Evolutionary conservation across 2,113 vertebrate genomes (phyloP).

Genomic region (Pedetes capensis): DNA sequence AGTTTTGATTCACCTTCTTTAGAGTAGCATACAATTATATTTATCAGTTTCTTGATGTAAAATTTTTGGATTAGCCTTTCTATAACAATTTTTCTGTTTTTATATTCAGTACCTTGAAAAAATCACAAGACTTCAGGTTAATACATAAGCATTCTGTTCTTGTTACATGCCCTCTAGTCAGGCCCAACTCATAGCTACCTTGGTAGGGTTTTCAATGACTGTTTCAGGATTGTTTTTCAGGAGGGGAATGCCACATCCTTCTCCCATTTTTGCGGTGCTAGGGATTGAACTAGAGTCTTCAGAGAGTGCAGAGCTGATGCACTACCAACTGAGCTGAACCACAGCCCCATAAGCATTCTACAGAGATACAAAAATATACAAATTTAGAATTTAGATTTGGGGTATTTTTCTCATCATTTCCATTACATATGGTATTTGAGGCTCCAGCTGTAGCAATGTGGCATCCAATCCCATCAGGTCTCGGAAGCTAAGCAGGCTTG

Average conservation of each 20-base stretch:
- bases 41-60: conserved; percentile 28
- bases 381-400: background rate
- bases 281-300: too few relatives aligned
- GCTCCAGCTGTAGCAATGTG: too few relatives aligned
- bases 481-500: too few relatives aligned
- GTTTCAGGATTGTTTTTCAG: too few relatives aligned
- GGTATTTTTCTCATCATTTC: background rate
- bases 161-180: too few relatives aligned
- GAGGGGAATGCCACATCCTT: too few relatives aligned
- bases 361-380: background rate
- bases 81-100: conserved; percentile 42
- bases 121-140: background rate
- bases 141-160: background rate
- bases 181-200: too few relatives aligned
- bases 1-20: background rate
- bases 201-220: too few relatives aligned
- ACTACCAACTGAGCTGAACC: too few relatives aligned
- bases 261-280: too few relatives aligned
- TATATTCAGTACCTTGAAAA: conserved; percentile 45
- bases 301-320: too few relatives aligned
- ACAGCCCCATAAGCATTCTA: background rate
- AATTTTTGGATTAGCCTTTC: conserved; percentile 13
- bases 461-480: too few relatives aligned
- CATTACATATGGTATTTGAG: background rate
- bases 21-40: background rate